A percentile compares a stretch with the other conserved stretches of the same genome.
Evolutionary conservation across 2,797 vertebrate species (phyloP).

Genomic region (Gallinago stenura): DNA sequence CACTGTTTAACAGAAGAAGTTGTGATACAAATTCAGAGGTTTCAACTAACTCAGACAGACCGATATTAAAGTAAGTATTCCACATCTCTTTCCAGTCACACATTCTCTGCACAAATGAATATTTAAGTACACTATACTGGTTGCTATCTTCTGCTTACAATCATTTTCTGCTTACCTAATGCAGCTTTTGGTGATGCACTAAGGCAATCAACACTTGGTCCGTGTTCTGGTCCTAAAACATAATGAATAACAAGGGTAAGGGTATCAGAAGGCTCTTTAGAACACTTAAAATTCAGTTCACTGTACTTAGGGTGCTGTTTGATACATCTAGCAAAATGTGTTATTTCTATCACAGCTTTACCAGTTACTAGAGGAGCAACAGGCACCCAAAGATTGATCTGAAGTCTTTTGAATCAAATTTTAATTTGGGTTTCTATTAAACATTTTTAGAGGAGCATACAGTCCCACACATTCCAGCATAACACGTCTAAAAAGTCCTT

Average conservation of each 20-base stretch:
- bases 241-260: not conserved
- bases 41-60: not conserved
- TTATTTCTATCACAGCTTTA: not conserved
- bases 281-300: not conserved
- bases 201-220: conserved; percentile 89
- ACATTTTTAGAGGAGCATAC: not conserved
- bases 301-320: not conserved
- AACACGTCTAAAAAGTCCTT: not conserved
- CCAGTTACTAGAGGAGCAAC: not conserved
- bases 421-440: not conserved
- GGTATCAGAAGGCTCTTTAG: not conserved
- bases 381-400: not conserved
- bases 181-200: conserved; percentile 85
- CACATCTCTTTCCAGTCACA: not conserved
- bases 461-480: not conserved
- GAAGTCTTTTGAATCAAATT: not conserved
- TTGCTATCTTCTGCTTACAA: not conserved
- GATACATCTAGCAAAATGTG: not conserved
- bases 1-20: not conserved
- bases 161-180: conserved; percentile 77
- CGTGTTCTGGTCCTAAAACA: conserved; percentile 78
- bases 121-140: not conserved
- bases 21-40: not conserved
- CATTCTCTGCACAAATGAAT: not conserved
- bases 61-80: not conserved